Base-by-base conservation (phyloP, 1,140 invertebrate species). In the Hylyphantes graminicola region DNA sequence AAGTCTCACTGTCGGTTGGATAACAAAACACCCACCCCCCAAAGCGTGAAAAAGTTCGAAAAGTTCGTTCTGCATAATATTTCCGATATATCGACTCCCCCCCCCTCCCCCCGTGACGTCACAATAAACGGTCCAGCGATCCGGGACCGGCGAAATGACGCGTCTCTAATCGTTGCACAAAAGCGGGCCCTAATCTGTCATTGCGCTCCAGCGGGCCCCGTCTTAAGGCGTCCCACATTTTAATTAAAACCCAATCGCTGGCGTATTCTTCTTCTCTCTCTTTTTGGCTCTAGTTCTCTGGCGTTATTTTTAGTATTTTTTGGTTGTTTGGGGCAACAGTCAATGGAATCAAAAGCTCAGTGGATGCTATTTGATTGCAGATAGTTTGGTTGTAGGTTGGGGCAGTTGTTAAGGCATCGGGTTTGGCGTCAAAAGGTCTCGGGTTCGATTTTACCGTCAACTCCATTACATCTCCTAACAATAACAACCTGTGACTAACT, bases 201-300 rank as follows among this genome's bases (percentile, higher is more conserved):
- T 83, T 83, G 70, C 80, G 80, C 80, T 83, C 59, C 68, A 75
- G 15, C 75, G 72, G 61, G 70, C 68, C 48, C 19, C 80, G 72
- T 83, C 80, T 83, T 83, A 83, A 83, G 80, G 80, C 80, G 72
- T 72, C 80, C 80, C 80, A 75, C 80, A 83, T 83, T 83, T 83
- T 83, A 83, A 83, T 83, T 83, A 83, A 83, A 83, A 83, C 72
- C 72, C 80, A 83, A 83, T 83, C 80, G 59, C 75, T 35, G 35
- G 35, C 35, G 35, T 35, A 35, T 74, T 83, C 80, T 50, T 74
- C 55, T 68, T 57, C 79, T 70, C 77, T 19, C 77, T 70, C 65
- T 65, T 64, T 78, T 57, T 80, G 72, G 72, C 70, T 61, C 19
- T 15, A 75, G 57, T 81, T 81, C 35, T 81, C 55, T 50, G 57